phyloP scores from a whole-genome alignment of 2,113 vertebrate genomes.

The Ivindomyrus marchei region DNA sequence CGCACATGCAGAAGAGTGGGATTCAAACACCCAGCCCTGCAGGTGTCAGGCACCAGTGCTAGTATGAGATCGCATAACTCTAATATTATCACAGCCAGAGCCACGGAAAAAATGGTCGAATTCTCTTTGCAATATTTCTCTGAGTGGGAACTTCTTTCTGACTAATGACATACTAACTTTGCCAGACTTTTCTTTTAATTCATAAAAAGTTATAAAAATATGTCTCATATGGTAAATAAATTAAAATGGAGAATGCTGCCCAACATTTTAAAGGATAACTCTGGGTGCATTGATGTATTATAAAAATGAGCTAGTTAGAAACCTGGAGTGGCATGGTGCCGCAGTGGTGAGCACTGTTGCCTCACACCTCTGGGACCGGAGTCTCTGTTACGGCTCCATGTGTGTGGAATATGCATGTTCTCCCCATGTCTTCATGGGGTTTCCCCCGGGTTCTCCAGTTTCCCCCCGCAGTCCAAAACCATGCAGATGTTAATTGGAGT shows the following conservation, averaged over 20 bases:
- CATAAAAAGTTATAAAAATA: background rate
- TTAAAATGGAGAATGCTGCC: background rate
- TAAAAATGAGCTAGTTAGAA: background rate
- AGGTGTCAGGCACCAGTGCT: background rate
- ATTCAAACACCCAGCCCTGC: background rate
- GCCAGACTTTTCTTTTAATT: background rate
- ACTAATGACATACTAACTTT: background rate
- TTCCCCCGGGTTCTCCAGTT: background rate
- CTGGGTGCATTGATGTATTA: constrained; percentile 4
- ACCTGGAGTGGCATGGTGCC: background rate
- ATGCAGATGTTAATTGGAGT: background rate
- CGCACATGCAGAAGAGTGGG: background rate
- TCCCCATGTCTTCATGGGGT: background rate
- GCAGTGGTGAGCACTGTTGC: background rate
- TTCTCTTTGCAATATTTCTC: background rate
- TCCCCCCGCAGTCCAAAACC: background rate
- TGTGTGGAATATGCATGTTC: background rate
- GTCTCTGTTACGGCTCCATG: background rate
- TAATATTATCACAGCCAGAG: background rate
- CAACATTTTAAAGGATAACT: background rate
- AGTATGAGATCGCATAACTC: background rate
- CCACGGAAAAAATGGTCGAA: background rate
- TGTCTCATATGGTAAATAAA: background rate
- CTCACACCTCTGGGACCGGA: background rate
- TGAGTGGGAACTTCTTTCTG: background rate